Evolutionary conservation across 2,113 vertebrate species (phyloP).

Genomic region (Neolamprologus fasciatus): DNA sequence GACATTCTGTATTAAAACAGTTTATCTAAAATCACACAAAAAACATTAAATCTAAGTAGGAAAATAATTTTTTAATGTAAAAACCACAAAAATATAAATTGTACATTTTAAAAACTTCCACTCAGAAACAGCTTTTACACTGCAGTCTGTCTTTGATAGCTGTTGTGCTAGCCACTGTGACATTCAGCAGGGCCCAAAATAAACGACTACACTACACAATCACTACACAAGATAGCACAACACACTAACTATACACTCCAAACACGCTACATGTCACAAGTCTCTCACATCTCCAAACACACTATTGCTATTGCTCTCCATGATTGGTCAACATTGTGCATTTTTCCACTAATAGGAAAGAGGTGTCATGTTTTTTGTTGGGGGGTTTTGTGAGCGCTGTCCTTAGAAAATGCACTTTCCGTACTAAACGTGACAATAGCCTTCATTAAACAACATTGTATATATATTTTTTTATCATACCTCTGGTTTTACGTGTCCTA

Average conservation of each 20-base stretch:
- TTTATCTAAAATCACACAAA: not conserved
- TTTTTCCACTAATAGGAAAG: not conserved
- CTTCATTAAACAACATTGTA: not conserved
- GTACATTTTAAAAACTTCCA: no score
- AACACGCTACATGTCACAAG: not conserved
- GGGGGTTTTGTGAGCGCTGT: not conserved
- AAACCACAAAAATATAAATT: no score
- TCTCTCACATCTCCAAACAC: not conserved
- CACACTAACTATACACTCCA: not conserved
- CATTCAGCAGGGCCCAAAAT: no score
- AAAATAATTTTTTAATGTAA: no score
- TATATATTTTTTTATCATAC: accelerated
- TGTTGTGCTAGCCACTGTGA: no score
- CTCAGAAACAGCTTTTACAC: no score
- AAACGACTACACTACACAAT: no score
- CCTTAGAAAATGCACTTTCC: not conserved
- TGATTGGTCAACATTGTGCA: not conserved
- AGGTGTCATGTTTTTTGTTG: not conserved
- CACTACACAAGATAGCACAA: not conserved
- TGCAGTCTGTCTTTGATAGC: no score
- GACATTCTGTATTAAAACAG: not conserved
- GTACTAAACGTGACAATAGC: not conserved
- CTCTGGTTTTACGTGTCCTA: not conserved
- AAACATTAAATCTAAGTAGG: no score
- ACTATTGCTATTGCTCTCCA: not conserved